Evolutionary conservation across 2,797 vertebrate genomes (phyloP).

Genomic region (Gallinago stenura): DNA sequence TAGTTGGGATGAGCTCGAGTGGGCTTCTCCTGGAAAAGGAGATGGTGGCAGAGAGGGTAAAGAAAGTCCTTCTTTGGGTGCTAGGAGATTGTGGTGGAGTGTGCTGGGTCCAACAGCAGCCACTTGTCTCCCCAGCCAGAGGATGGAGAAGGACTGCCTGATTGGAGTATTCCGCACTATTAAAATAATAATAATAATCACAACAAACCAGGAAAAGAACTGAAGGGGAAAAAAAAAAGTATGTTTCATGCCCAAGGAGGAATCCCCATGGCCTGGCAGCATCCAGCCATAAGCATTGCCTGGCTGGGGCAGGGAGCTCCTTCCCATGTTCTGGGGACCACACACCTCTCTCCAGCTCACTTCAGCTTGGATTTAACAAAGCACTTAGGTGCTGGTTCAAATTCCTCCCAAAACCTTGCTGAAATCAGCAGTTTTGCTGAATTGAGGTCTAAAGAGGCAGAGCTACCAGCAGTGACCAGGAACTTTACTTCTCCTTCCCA

Average conservation of each 20-base stretch:
- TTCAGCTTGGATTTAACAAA: background rate
- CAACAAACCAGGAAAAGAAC: background rate
- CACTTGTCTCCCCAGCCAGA: background rate
- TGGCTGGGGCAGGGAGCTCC: background rate
- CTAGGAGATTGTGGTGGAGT: background rate
- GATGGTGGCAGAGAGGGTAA: background rate
- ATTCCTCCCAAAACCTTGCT: background rate
- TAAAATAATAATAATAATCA: no score
- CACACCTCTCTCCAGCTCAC: background rate
- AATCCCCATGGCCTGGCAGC: background rate
- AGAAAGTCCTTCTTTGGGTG: background rate
- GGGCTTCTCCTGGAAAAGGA: background rate
- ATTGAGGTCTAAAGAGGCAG: background rate
- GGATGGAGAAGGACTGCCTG: background rate
- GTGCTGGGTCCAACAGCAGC: background rate
- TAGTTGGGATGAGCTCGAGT: background rate
- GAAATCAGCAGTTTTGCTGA: slow-evolving; percentile 33
- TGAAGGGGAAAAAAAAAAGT: background rate
- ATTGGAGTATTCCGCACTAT: background rate
- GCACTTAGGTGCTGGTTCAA: background rate
- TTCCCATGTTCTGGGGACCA: background rate
- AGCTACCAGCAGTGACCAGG: background rate
- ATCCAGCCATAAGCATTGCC: background rate
- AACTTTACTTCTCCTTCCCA: background rate
- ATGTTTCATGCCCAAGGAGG: background rate